Base-by-base conservation (phyloP, 2,113 vertebrate genomes). In the Catharus minimus region DNA sequence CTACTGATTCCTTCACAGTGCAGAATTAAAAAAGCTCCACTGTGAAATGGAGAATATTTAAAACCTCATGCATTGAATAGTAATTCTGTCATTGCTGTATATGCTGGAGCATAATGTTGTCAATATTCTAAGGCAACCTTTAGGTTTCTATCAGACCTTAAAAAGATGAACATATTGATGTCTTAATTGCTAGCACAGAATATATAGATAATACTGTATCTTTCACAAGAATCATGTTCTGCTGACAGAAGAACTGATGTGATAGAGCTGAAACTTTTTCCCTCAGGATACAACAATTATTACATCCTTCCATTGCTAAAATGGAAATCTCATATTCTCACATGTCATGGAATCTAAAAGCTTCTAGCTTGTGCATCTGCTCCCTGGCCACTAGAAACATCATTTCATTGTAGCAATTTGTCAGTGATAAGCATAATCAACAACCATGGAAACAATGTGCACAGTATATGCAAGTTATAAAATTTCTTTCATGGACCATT, bases 151-250 rank as follows among this genome's bases (percentile, higher is more conserved):
- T 91, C 76, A 86, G 47, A 32, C 28, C 65, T 79, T 83, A 38
- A 82, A 60, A 88, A 83, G 88, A 74, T 58, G 28, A 90, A 81
- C 38, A 46, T 77, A 71, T 72, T 88, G 73, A 80, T 78, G 66
- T 39, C 64, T 69, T 93, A 94, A 90, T 91, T 94, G 47, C 68
- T 90, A 69, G 52, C 4, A 15, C 43, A 74, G 60, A 82, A 86
- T 74, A 67, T 58, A 52, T 56, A 47, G 76, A 64, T 78, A 86
- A 73, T 69, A 67, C 32, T 43, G 21, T 82, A 43, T 89, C 61
- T 81, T 95, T 80, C 36, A 55, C 11, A 78, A 73, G 65, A 90
- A 81, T n/a, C 39, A 7, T 58, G 13, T 79, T 86, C 79, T 88
- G 49, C 80, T 81, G 86, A 52, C 76, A 81, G 64, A 68, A 50